phyloP scores from a whole-genome alignment of 1,140 invertebrate species.

The Drosophila aff. region DNA sequence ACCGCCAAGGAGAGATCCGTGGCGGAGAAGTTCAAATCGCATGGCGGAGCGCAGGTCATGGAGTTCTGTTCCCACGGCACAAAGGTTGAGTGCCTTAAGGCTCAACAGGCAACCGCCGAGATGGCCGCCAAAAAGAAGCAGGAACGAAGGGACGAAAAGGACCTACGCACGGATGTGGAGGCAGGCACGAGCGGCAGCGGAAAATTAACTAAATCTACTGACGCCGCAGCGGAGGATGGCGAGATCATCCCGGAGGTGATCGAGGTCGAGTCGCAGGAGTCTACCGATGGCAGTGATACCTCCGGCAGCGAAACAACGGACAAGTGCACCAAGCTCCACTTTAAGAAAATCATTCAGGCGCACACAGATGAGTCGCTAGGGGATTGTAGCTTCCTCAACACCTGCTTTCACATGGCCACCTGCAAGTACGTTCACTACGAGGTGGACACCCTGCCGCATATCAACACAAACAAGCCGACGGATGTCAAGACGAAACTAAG shows the following conservation, averaged over 20 bases:
- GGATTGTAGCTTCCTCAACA: constrained; percentile 99
- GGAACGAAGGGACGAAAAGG: constrained; percentile 83
- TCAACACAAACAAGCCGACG: constrained; percentile 82
- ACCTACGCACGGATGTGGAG: constrained; percentile 20
- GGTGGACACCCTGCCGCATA: constrained; percentile 89
- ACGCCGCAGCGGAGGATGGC: constrained; percentile 66
- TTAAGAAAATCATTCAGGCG: constrained; percentile 98
- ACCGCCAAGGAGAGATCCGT: constrained; percentile 97
- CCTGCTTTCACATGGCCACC: constrained; percentile 99
- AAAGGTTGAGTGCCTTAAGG: constrained; percentile 93
- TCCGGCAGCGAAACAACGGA: constrained; percentile 53
- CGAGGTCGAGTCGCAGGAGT: constrained; percentile 69
- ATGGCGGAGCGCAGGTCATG: constrained; percentile 96
- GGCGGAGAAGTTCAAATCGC: constrained; percentile 97
- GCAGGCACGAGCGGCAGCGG: constrained; percentile 8
- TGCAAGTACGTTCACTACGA: constrained; percentile 99
- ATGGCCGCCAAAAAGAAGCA: constrained; percentile 81
- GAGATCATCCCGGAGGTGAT: constrained; percentile 68
- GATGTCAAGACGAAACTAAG: constrained; percentile 80
- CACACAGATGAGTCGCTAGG: constrained; percentile 98
- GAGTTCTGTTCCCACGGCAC: constrained; percentile 99
- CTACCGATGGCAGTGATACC: constrained; percentile 65
- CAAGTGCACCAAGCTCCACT: constrained; percentile 96
- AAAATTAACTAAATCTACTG: constrained; percentile 37
- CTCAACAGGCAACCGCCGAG: constrained; percentile 86